A percentile compares a stretch with the other conserved stretches of the same genome.
Evolutionary conservation across 2,797 vertebrate species (phyloP).

Genomic region (Neostethus bicornis): DNA sequence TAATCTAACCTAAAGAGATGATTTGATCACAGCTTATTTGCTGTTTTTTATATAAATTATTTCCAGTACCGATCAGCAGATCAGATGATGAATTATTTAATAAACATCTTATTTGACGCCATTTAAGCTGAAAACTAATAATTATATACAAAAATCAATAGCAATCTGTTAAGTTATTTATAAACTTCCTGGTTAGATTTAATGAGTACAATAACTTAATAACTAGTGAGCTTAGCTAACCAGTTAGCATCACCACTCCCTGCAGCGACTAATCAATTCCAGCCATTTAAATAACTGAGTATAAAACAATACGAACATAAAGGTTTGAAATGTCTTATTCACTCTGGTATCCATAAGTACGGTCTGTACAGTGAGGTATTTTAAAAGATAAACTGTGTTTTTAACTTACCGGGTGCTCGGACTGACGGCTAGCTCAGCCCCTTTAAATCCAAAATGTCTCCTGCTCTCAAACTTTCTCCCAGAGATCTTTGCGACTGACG

Average conservation of each 20-base stretch:
- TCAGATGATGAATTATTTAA: neutral
- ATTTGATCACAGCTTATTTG: neutral
- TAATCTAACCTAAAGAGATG: neutral
- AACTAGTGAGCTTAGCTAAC: constrained; percentile 45
- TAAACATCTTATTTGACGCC: constrained; percentile 3
- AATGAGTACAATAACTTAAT: neutral
- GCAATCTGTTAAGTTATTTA: neutral
- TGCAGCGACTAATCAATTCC: constrained; percentile 15
- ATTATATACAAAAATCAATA: fast-evolving
- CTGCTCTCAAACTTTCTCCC: constrained; percentile 50
- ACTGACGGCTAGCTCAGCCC: constrained; percentile 64
- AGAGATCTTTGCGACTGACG: constrained; percentile 48
- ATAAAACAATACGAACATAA: fast-evolving
- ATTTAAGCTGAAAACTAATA: constrained; percentile 7
- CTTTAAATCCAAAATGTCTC: constrained; percentile 84
- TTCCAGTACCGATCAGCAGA: neutral
- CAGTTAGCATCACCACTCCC: constrained; percentile 74
- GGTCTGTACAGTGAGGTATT: fast-evolving
- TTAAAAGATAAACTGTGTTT: neutral
- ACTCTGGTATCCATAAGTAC: fast-evolving
- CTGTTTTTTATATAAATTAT: neutral
- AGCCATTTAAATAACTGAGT: neutral
- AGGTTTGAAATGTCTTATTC: fast-evolving
- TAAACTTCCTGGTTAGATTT: no score
- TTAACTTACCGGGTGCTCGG: constrained; percentile 71